These are phyloP conservation scores for Saturnia japonica DNA, from an alignment of 2,888 invertebrate genomes.

Conservation along the genomic window DNA sequence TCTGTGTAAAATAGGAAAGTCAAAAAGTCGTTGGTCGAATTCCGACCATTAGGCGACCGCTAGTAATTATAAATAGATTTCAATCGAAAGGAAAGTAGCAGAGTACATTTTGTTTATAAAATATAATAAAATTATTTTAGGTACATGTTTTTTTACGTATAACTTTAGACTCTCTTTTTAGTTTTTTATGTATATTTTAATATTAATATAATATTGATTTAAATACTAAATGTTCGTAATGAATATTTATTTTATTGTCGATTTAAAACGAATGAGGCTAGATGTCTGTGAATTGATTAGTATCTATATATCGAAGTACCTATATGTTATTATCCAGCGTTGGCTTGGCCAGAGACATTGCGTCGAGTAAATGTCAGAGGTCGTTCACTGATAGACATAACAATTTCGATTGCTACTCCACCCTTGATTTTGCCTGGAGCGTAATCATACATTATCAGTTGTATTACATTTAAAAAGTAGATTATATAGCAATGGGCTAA, in stretches of 20 bases:
- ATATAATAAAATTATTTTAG: no score
- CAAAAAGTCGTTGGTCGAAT: no score
- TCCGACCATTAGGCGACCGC: no score
- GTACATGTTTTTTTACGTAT: no score
- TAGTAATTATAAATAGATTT: no score
- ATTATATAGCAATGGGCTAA: neutral
- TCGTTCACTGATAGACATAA: conserved; percentile 45
- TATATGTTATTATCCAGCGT: conserved; percentile 32
- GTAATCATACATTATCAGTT: neutral
- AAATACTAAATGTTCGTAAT: neutral
- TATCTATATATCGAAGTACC: conserved; percentile 2
- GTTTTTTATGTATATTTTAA: neutral
- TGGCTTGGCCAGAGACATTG: conserved; percentile 30
- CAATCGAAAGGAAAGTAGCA: no score
- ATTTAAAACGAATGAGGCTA: neutral
- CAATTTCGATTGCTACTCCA: conserved; percentile 28
- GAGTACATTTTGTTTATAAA: no score
- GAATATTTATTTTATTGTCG: neutral
- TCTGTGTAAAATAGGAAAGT: no score
- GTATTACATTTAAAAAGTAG: no score
- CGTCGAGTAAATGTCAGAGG: conserved; percentile 45
- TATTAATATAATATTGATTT: neutral
- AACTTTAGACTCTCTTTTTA: no score
- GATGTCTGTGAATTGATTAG: conserved; percentile 27
- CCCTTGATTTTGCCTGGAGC: conserved; percentile 12